Base-by-base conservation (phyloP, 2,113 vertebrate species). In the Oenanthe melanoleuca region DNA sequence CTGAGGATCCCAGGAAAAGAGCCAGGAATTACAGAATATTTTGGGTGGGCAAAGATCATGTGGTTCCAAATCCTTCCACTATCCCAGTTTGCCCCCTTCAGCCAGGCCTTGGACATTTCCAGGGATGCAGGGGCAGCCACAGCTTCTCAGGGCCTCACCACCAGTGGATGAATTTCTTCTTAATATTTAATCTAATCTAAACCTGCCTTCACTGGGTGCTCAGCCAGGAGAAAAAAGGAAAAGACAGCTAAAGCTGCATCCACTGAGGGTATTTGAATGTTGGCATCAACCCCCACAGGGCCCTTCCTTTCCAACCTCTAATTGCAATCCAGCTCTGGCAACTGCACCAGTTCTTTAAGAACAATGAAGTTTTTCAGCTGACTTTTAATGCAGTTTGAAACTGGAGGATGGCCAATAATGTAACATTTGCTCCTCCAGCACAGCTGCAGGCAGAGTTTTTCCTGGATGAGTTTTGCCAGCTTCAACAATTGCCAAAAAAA, bases 331-430 rank as follows among this genome's bases (percentile, higher is more conserved):
- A 84, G 33, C 49, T 79, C 94, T 95, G 91, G 88, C 92, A 96
- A 81, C 72, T 78, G 12, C 52, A 77, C 11, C 84, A 78, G 22
- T 78, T 94, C 49, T 82, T 97, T 50, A 93, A 96, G 92, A 96
- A 97, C 94, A 94, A 95, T 92, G 91, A 95, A 92, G 88, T 86
- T 95, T 95, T 97, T 94, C 95, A 95, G 94, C 86, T 97, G 95
- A 93, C 92, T 96, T 97, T 97, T 92, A 93, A 86, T 88, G 91
- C 95, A 92, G 71, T 78, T 91, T 86, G 88, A 67, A 94, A 52
- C 92, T 94, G 95, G 91, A 78, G 49, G 52, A 53, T 70, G 61
- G 94, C 96, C 95, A 97, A 13, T 14, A 83, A 71, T 11, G 44
- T 78, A 91, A 92, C 86, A 93, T 40, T 84, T 56, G 83, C 85